Conservation (phyloP, 2,113 vertebrate genomes). For the Microtus richardsoni region DNA sequence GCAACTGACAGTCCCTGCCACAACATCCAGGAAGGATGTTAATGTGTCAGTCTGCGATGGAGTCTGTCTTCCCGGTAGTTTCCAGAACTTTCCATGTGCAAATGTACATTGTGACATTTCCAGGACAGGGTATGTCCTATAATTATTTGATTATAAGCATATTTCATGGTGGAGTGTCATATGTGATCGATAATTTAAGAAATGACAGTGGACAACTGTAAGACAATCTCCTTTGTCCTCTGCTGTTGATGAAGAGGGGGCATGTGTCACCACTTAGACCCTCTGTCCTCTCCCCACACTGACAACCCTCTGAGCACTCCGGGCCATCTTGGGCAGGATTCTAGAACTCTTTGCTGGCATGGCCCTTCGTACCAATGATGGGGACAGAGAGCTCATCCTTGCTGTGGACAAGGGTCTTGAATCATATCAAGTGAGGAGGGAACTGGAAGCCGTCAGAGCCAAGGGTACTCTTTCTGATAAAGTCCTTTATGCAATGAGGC, state of each 20-base stretch:
- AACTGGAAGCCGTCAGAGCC: constrained; percentile 60
- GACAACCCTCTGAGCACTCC: too few species aligned
- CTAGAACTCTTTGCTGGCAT: background rate
- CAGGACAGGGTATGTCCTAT: background rate
- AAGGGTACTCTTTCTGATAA: constrained; percentile 34
- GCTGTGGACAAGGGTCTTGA: background rate
- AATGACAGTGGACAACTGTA: background rate
- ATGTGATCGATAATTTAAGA: background rate
- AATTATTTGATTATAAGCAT: background rate
- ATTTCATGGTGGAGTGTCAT: background rate
- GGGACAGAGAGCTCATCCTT: background rate
- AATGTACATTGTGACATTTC: background rate
- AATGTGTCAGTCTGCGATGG: accelerated
- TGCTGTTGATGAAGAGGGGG: background rate
- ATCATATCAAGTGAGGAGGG: constrained; percentile 53
- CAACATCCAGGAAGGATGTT: background rate
- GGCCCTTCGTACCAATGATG: background rate
- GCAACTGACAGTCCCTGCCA: too few species aligned
- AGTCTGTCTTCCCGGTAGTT: background rate
- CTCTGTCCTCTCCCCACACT: accelerated
- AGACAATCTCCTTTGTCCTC: background rate
- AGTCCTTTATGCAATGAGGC: background rate
- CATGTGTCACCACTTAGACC: background rate
- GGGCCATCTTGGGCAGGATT: background rate
- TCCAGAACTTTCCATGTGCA: background rate